phyloP scores from a whole-genome alignment of 2,113 vertebrate species.

The Accipiter virgatus region DNA sequence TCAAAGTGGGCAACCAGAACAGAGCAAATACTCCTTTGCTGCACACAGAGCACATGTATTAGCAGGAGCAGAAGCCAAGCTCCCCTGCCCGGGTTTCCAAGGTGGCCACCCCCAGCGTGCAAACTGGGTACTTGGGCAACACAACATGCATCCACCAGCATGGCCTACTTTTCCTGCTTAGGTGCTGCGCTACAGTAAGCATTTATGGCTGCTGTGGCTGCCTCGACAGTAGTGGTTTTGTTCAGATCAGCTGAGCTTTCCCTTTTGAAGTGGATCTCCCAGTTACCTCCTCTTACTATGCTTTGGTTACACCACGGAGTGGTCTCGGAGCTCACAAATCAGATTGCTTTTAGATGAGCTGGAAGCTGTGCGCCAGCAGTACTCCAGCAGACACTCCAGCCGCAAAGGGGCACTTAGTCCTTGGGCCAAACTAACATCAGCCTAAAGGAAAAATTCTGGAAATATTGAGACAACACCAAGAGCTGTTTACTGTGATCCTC shows the following conservation, averaged over 20 bases:
- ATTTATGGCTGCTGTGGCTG: not conserved
- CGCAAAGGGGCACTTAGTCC: not conserved
- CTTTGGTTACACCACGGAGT: not conserved
- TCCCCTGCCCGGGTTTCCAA: not conserved
- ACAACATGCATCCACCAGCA: not conserved
- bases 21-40: not conserved
- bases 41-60: not conserved
- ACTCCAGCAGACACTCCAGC: fast-evolving
- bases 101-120: too few species aligned
- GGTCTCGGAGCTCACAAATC: not conserved
- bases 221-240: not conserved
- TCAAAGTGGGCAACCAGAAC: not conserved
- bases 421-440: not conserved
- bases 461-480: not conserved
- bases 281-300: not conserved
- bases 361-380: not conserved
- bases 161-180: not conserved
- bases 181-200: not conserved
- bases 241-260: not conserved
- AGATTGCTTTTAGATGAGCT: not conserved
- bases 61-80: not conserved
- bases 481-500: not conserved
- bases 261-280: not conserved
- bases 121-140: too few species aligned
- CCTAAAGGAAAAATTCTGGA: not conserved